Conservation (phyloP, 2,113 vertebrate species). For the Ceratotherium simum region DNA sequence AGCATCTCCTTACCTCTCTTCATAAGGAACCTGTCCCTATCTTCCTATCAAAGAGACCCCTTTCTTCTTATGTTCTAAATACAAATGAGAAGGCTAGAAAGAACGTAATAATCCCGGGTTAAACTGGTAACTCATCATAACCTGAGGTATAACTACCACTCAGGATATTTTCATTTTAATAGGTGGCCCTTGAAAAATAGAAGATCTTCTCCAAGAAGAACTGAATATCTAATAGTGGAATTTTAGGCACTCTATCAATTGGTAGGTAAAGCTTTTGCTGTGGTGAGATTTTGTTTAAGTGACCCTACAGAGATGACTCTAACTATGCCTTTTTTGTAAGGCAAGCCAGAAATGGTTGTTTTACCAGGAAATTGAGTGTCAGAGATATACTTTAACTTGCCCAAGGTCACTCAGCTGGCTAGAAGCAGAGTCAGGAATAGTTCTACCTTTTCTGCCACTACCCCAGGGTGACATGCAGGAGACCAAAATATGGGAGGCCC, state of each 20-base stretch:
- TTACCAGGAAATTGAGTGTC: neutral
- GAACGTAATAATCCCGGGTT: neutral
- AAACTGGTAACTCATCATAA: neutral
- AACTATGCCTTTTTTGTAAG: neutral
- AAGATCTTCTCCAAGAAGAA: constrained; percentile 10
- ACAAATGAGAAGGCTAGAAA: neutral
- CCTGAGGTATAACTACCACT: neutral
- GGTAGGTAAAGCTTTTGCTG: neutral
- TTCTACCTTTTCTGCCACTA: neutral
- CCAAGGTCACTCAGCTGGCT: neutral
- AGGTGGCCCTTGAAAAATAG: neutral
- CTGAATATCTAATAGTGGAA: neutral
- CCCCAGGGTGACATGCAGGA: neutral
- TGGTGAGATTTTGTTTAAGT: neutral
- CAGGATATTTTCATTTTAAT: constrained; percentile 6
- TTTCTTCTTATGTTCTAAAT: constrained; percentile 16
- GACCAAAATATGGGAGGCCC: neutral
- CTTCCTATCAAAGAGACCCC: neutral
- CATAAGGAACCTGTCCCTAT: neutral
- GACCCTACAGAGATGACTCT: neutral
- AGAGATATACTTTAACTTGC: neutral
- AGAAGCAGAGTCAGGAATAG: neutral
- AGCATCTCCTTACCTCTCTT: neutral
- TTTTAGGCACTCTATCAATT: neutral
- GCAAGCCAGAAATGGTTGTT: neutral